Base-by-base conservation (phyloP, 2,797 vertebrate species). In the Petrocephalus schoutedeni region DNA sequence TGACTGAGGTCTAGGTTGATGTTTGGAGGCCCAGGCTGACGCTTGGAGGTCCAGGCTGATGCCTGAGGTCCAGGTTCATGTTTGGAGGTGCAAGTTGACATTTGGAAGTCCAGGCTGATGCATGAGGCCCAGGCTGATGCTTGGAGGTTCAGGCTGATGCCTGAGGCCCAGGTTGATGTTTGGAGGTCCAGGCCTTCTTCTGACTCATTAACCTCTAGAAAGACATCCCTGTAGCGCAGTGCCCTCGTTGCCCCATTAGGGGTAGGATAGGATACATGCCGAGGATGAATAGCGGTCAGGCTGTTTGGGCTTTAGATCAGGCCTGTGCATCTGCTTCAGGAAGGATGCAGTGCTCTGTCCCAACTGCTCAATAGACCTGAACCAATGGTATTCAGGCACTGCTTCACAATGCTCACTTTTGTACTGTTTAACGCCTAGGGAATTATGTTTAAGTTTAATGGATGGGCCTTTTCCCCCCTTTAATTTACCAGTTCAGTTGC, bases 171-270 rank as follows among this genome's bases (percentile, higher is more conserved):
- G 0, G 87, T 2, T 54, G 53, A 54, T 54, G 53, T 12, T 54
- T 54, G 53, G 53, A 10, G 53, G 53, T 87, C 90, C 89, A 90
- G 87, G 88, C 82, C 84, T 88, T 87, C 91, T 89, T 87, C 91
- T 92, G 80, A 32, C 49, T 59, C 12, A 56, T 45, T 58, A 36
- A 32, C 4, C 23, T 58, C 28, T 86, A 21, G 36, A 21, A 41
- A 58, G 23, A 19, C 23, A 57, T 49, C 8, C 8, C 59, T 21
- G 36, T 74, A 58, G 71, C 28, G 19, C 12, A 41, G 7, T n/a
- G 41, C 6, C 71, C 41, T 77, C 36, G 41, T 45, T 77, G 6
- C 16, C 67, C 36, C 19, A 77, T 77, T 77, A 19, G 71, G 5
- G 16, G 19, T 19, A 45, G 36, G 36, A 45, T 45, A 19, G 41